phyloP scores from a whole-genome alignment of 2,797 vertebrate genomes.

The Galago senegalensis region DNA sequence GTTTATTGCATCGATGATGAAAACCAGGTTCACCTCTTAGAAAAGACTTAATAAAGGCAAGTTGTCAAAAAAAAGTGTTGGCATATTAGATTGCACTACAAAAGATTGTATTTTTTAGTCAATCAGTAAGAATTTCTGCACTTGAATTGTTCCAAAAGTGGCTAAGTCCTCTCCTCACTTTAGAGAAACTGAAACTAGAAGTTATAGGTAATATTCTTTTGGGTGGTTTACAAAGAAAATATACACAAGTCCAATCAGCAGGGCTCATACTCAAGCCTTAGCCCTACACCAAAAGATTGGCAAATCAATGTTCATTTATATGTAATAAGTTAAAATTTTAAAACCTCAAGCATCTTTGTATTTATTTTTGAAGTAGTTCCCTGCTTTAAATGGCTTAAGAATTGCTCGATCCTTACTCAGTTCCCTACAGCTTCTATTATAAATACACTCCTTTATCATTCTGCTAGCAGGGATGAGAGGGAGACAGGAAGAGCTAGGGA shows the following conservation, averaged over 20 bases:
- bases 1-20: not conserved
- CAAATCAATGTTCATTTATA: not conserved
- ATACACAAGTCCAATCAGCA: not conserved
- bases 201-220: not conserved
- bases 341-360: not conserved
- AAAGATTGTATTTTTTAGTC: not conserved
- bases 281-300: not conserved
- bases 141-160: constrained; percentile 1
- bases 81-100: not conserved
- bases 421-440: not conserved
- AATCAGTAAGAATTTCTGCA: not conserved
- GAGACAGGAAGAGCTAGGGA: not conserved
- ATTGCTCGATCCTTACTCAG: not conserved
- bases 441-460: not conserved
- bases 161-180: not conserved
- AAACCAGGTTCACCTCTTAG: constrained; percentile 4
- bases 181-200: constrained; percentile 29
- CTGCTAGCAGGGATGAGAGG: not conserved
- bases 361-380: not conserved
- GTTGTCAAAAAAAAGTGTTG: not conserved
- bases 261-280: not conserved
- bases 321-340: not conserved
- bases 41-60: constrained; percentile 32
- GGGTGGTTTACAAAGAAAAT: not conserved
- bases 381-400: not conserved